Evolutionary conservation across 2,113 vertebrate species (phyloP).

Genomic region (Toxostoma redivivum): DNA sequence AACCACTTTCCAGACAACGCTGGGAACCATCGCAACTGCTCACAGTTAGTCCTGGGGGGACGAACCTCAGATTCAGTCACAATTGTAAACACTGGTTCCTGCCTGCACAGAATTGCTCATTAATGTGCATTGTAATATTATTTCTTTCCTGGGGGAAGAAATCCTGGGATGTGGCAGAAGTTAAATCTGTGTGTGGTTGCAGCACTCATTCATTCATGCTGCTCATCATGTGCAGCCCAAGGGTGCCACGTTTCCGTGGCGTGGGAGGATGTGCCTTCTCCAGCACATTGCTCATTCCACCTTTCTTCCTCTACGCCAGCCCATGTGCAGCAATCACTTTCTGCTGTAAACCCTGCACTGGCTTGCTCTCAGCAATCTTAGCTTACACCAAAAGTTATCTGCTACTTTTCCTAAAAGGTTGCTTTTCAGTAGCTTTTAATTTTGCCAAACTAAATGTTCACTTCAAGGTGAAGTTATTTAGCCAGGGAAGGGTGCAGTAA

Average conservation of each 20-base stretch:
- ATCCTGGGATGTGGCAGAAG: background rate
- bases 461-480: background rate
- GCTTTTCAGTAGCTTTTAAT: background rate
- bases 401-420: background rate
- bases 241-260: background rate
- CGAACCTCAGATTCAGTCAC: background rate
- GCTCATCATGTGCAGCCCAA: background rate
- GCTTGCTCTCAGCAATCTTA: background rate
- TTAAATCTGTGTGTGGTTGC: background rate
- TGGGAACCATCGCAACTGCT: background rate
- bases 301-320: background rate
- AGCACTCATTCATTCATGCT: background rate
- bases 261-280: background rate
- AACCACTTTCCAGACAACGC: background rate
- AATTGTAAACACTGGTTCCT: background rate
- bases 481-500: background rate
- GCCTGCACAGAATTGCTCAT: background rate
- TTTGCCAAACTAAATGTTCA: background rate
- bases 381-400: background rate
- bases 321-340: background rate
- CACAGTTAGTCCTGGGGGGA: background rate
- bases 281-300: background rate
- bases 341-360: background rate
- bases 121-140: background rate
- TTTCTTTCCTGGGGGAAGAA: conserved; percentile 25